These are phyloP conservation scores for Channa argus DNA, from an alignment of 2,113 vertebrate genomes.

Conservation along the genomic window DNA sequence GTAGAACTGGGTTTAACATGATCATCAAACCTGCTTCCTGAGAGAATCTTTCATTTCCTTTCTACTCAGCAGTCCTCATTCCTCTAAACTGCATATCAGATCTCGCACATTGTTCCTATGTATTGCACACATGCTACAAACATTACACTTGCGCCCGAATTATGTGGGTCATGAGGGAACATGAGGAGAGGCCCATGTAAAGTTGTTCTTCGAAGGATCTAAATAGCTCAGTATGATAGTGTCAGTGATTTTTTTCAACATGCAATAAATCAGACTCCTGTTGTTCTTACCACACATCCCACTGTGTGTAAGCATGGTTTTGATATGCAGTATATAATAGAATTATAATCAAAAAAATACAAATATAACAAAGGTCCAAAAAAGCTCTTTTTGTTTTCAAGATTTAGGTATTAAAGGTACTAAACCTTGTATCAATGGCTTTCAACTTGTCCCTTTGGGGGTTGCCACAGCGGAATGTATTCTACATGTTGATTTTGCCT, in stretches of 20 bases:
- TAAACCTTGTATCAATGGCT: too few relatives aligned
- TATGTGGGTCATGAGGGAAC: constrained; percentile 42
- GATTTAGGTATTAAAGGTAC: too few relatives aligned
- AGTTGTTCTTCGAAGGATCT: constrained; percentile 32
- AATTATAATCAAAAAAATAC: not conserved
- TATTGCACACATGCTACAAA: constrained; percentile 31
- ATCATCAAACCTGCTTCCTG: not conserved
- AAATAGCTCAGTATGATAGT: constrained; percentile 6
- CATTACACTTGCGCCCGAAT: constrained; percentile 35
- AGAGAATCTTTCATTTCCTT: not conserved
- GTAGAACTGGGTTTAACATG: not conserved
- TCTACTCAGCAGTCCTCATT: constrained; percentile 12
- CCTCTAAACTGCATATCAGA: constrained; percentile 15
- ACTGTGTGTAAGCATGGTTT: constrained; percentile 5
- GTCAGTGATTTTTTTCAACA: constrained; percentile 3
- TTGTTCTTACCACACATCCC: constrained; percentile 11
- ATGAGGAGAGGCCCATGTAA: constrained; percentile 9
- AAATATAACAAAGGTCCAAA: not conserved
- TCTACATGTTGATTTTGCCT: too few relatives aligned
- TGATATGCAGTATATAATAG: constrained; percentile 5
- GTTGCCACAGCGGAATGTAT: too few relatives aligned
- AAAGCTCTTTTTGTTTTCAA: not conserved
- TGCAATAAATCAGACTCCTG: constrained; percentile 13
- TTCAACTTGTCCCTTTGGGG: too few relatives aligned
- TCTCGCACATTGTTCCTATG: constrained; percentile 19